Evolutionary conservation across 2,797 vertebrate species (phyloP), one percentile per base, ranked within the genome.

Genomic region (Crypturellus tataupa): DNA sequence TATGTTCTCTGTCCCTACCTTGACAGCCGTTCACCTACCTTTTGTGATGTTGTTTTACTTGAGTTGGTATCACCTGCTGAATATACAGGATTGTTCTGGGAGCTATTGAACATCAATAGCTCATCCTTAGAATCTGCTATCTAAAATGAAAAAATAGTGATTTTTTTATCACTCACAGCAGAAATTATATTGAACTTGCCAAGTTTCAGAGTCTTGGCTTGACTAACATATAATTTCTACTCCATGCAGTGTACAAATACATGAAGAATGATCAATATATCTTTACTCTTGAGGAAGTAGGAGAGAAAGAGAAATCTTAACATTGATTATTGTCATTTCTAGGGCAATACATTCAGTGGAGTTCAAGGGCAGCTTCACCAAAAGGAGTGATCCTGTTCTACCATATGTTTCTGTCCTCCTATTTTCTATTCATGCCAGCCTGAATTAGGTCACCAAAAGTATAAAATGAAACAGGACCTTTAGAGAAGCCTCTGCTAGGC

Each of bases 111-210:
- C 94, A 97, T 96, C 94, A 98, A 96, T 95, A 99, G 81, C 93
- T 98, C 98, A 88, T 98, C 98, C 96, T 98, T 98, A 95, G 98
- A 97, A 92, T 97, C 97, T 90, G 98, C 98, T 93, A 99, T 99
- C 99, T 99, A 95, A 62, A 95, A 77, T 20, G 80, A 90, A 33
- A 55, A 75, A 93, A 69, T 12, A 2, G 12, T 60, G 46, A 58
- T 24, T 39, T 65, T 65, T 37, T 75, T 18, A 17, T 77, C 62
- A 59, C 55, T 95, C 64, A 80, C 19, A 72, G 19, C 39, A 76
- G 39, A 89, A 51, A 78, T 62, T 56, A 29, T 33, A 16, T 44
- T 91, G 17, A 51, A 14, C 71, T 88, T 82, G 33, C 15, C 40
- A 24, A 8, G 25, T 86, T 65, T 77, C 69, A 63, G 10, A 69